Percentiles rank a stretch among this genome's conserved stretches.
phyloP scores from a whole-genome alignment of 1,140 invertebrate genomes.

The Cotesia typhae region DNA sequence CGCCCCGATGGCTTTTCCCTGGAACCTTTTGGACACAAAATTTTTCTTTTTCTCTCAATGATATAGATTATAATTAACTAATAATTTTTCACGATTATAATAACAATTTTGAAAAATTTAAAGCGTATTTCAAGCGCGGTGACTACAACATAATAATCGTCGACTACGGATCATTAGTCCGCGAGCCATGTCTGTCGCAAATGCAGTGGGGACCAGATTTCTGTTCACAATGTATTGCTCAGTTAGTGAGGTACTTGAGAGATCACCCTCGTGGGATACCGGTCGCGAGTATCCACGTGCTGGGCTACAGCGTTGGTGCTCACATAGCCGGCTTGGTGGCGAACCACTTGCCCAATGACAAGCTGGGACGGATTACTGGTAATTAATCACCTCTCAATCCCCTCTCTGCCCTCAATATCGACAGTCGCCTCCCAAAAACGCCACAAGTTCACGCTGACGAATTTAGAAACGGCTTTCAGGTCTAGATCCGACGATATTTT shows the following conservation, averaged over 20 bases:
- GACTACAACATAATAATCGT: conserved; percentile 88
- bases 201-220: conserved; percentile 87
- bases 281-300: conserved; percentile 79
- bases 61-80: no score
- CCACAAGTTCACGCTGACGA: background rate
- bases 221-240: conserved; percentile 79
- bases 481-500: conserved; percentile 83
- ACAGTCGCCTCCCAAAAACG: no score
- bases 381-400: conserved; percentile 37
- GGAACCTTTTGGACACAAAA: no score
- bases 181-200: conserved; percentile 82
- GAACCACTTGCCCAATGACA: conserved; percentile 75
- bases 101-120: conserved; percentile 39
- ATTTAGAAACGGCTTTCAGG: conserved; percentile 63
- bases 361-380: conserved; percentile 83
- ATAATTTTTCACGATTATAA: no score
- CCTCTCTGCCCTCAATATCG: no score
- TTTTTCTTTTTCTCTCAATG: no score
- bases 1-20: no score
- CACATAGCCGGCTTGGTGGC: conserved; percentile 85
- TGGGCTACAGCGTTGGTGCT: conserved; percentile 86
- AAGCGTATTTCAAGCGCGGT: conserved; percentile 79
- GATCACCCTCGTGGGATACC: conserved; percentile 78
- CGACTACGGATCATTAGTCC: conserved; percentile 82
- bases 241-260: conserved; percentile 80